Evolutionary conservation across 2,113 vertebrate genomes (phyloP).

Genomic region (Sylvilagus bachmani): DNA sequence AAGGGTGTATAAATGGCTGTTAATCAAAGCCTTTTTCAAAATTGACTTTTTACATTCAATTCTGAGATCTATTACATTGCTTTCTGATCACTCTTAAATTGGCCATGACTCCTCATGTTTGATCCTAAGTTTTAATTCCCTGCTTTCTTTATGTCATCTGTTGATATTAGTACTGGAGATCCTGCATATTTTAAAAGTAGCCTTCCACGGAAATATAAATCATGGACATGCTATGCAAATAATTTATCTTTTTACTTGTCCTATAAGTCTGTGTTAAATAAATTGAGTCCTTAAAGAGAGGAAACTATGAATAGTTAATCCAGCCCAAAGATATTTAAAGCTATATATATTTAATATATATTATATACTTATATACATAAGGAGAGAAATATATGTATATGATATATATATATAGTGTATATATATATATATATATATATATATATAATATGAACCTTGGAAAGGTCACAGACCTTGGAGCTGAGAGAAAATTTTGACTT

Average conservation of each 20-base stretch:
- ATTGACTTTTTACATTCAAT: constrained; percentile 42
- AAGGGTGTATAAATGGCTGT: constrained; percentile 29
- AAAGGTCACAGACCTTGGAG: constrained; percentile 60
- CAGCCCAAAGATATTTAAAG: constrained; percentile 14
- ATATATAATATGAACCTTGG: constrained; percentile 30
- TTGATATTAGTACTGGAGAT: not conserved
- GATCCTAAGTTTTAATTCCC: constrained; percentile 26
- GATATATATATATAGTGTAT: too few species aligned
- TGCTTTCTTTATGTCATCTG: constrained; percentile 36
- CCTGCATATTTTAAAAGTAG: not conserved
- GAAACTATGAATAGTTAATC: constrained; percentile 16
- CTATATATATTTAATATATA: not conserved
- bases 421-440: too few species aligned
- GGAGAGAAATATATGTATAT: too few species aligned
- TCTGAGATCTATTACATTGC: constrained; percentile 25
- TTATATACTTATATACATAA: too few species aligned
- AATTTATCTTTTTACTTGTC: constrained; percentile 36
- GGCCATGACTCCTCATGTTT: not conserved
- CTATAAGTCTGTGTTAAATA: not conserved
- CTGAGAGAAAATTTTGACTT: constrained; percentile 28
- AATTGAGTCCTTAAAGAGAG: constrained; percentile 1
- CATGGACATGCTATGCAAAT: not conserved
- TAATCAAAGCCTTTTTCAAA: constrained; percentile 59
- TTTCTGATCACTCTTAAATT: constrained; percentile 43
- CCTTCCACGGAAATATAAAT: constrained; percentile 43